Percentiles rank a stretch among this genome's conserved stretches.
Evolutionary conservation across 2,113 vertebrate species (phyloP).

Genomic region (Lophochroa leadbeateri): DNA sequence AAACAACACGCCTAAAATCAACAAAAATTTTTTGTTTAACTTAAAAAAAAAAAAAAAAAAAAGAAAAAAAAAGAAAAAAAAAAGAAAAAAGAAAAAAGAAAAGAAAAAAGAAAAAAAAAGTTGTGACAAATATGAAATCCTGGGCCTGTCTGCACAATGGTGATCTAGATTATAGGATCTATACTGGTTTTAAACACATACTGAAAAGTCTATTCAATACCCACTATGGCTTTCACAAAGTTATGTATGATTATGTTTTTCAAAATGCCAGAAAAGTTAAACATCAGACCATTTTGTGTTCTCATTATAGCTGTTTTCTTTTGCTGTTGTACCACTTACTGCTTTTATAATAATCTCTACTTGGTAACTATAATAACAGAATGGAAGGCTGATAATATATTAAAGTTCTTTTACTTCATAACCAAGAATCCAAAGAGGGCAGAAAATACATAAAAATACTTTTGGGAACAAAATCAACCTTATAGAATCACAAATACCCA

Average conservation of each 20-base stretch:
- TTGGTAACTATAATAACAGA: neutral
- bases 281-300: neutral
- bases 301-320: neutral
- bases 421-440: neutral
- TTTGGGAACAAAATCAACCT: neutral
- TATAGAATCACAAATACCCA: neutral
- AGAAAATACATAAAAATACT: neutral
- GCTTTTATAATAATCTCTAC: neutral
- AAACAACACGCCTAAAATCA: too few species aligned
- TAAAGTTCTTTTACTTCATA: neutral
- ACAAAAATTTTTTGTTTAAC: too few species aligned
- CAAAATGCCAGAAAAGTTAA: conserved; percentile 11
- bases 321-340: neutral
- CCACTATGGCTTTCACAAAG: neutral
- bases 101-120: too few species aligned
- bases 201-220: neutral
- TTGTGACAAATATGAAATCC: neutral
- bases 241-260: neutral
- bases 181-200: neutral
- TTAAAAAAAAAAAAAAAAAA: neutral
- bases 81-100: too few species aligned
- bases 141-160: neutral
- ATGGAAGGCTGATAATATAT: neutral
- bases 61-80: neutral
- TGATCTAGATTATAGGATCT: neutral